Base-by-base conservation (phyloP, 2,888 invertebrate species). In the Eilema depressum region DNA sequence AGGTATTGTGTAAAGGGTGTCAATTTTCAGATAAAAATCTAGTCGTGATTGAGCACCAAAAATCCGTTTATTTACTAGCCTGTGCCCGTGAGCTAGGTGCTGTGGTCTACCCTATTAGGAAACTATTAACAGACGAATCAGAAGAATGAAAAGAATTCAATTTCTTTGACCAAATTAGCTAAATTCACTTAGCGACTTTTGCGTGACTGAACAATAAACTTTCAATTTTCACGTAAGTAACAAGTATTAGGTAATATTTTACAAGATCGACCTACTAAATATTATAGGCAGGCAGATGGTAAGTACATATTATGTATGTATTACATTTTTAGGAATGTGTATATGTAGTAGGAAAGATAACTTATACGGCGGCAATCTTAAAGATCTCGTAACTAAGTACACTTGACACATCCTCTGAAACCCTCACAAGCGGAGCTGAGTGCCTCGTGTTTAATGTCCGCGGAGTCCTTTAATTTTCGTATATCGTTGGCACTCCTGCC, bases 401-500 rank as follows among this genome's bases (percentile, higher is more conserved):
- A 47, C 47, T 1, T 3, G 20, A 47, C 47, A 20, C 0, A 7
- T 14, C 14, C 17, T 63, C 25, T 63, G 23, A 63, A 37, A 37
- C 37, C 3, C 12, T 63, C 3, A 25, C 37, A 8, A 23, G 23
- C 23, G 37, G 23, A 37, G 33, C 23, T n/a, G 28, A 30, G 33
- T 23, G 33, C 33, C 20, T 33, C 7, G 30, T 61, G 17, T n/a
- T 23, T 37, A 33, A 33, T 25, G 25, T 41, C 14, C 25, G 41
- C 41, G 41, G 41, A 41, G 17, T 63, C 7, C 25, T 65, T 65
- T 53, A 53, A 61, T 62, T 17, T 28, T 37, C n/a, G 33, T 65
- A 59, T 69, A 67, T 65, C 70, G 63, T 41, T 57, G 47, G 28
- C 69, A 71, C 63, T 62, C 69, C 30, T 41, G 11, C n/a, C n/a